Evolutionary conservation across 2,797 vertebrate species (phyloP).

Genomic region (Dendrocincla tyrannina): DNA sequence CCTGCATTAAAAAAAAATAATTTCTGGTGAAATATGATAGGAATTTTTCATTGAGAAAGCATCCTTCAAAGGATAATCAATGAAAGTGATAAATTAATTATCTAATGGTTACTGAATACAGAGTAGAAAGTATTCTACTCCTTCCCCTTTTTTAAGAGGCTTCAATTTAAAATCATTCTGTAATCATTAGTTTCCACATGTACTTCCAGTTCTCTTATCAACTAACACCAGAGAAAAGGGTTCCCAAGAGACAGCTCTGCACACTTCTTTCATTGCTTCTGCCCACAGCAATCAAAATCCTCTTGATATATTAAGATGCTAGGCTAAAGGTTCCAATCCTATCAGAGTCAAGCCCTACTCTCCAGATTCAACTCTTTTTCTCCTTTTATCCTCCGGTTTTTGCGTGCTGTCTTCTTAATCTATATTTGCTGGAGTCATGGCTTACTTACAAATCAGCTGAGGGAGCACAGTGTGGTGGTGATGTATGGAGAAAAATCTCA

Average conservation of each 20-base stretch:
- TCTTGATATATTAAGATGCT: neutral
- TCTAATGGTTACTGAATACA: neutral
- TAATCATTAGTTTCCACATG: neutral
- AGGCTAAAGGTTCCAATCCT: neutral
- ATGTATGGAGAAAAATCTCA: neutral
- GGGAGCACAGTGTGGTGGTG: neutral
- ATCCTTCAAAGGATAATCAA: neutral
- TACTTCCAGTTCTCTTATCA: neutral
- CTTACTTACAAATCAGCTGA: neutral
- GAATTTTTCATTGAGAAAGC: neutral
- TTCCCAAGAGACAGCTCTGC: neutral
- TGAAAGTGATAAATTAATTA: neutral
- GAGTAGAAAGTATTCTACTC: neutral
- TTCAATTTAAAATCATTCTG: neutral
- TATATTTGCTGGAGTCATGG: neutral
- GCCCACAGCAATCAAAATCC: neutral
- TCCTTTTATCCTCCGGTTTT: neutral
- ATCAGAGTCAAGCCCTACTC: neutral
- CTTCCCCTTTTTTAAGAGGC: neutral
- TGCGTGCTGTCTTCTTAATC: neutral
- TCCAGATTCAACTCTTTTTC: neutral
- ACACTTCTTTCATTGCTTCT: neutral
- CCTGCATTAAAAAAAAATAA: constrained; percentile 72
- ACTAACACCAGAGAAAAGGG: neutral
- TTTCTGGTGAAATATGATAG: neutral